These are phyloP conservation scores for Creontiades dilutus DNA, from an alignment of 2,888 invertebrate species.

Conservation along the genomic window DNA sequence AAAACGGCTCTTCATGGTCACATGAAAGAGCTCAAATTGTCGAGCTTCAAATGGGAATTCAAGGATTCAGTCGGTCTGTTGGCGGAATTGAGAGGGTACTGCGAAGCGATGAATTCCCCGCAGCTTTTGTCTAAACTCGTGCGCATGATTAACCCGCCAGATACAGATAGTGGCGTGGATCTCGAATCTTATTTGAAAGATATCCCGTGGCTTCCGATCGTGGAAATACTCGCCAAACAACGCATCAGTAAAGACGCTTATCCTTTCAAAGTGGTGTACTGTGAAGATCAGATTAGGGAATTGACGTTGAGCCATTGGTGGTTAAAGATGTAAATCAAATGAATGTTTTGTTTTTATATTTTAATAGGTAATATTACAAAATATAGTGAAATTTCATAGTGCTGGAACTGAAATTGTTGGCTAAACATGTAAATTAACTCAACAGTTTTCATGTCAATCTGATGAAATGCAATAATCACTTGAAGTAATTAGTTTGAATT, in stretches of 20 bases:
- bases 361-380: not conserved
- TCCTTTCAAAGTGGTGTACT: conserved; percentile 70
- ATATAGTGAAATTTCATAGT: too few species aligned
- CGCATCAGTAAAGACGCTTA: conserved; percentile 53
- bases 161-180: conserved; percentile 77
- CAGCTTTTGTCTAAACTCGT: conserved; percentile 76
- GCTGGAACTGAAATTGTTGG: too few species aligned
- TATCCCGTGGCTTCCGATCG: conserved; percentile 80
- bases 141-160: conserved; percentile 79
- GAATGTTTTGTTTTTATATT: not conserved
- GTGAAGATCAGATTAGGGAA: conserved; percentile 70
- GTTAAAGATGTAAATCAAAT: conserved; percentile 54
- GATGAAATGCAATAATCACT: too few species aligned
- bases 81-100: conserved; percentile 72
- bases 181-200: conserved; percentile 79
- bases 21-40: conserved; percentile 64
- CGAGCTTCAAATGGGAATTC: conserved; percentile 70
- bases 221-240: conserved; percentile 79
- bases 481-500: too few species aligned
- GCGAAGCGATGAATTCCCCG: conserved; percentile 67
- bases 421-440: too few species aligned
- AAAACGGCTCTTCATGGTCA: conserved; percentile 27
- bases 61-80: conserved; percentile 63
- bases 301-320: conserved; percentile 71
- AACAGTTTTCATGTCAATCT: too few species aligned